Evolutionary conservation across 1,140 invertebrate genomes (phyloP).

Genomic region (Potamilus streckersoni): DNA sequence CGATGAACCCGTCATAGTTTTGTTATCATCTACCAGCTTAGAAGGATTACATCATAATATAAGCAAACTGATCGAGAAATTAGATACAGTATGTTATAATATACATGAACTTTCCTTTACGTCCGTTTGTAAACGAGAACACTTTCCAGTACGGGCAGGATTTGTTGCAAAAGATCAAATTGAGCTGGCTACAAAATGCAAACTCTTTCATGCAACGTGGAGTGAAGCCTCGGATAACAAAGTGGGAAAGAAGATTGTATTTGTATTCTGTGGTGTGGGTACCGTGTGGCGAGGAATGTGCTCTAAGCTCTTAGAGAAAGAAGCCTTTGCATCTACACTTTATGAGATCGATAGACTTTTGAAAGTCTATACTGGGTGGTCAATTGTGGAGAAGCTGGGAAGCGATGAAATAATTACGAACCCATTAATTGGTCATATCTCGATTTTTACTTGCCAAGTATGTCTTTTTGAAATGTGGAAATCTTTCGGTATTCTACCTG

Average conservation of each 20-base stretch:
- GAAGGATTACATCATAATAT: neutral
- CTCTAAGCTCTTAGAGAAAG: constrained; percentile 25
- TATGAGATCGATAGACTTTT: constrained; percentile 39
- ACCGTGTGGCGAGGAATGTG: constrained; percentile 45
- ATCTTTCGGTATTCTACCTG: constrained; percentile 37
- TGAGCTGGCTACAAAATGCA: constrained; percentile 21
- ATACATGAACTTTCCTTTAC: constrained; percentile 38
- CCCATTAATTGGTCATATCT: constrained; percentile 41
- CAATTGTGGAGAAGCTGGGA: constrained; percentile 20
- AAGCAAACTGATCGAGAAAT: too few species aligned
- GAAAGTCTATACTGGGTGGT: constrained; percentile 31
- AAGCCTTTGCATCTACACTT: constrained; percentile 29
- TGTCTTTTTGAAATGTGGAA: constrained; percentile 43
- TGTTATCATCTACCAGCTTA: constrained; percentile 2
- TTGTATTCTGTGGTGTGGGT: constrained; percentile 48
- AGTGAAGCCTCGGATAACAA: neutral
- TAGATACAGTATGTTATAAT: neutral
- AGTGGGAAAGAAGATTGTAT: constrained; percentile 23
- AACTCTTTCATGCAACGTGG: constrained; percentile 2
- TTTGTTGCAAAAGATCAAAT: neutral
- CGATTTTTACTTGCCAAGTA: constrained; percentile 56
- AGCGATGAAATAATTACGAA: constrained; percentile 24
- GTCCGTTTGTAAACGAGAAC: constrained; percentile 29
- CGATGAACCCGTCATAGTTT: neutral
- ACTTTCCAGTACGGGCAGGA: neutral